phyloP scores from a whole-genome alignment of 2,113 vertebrate species.

The Strix aluco region DNA sequence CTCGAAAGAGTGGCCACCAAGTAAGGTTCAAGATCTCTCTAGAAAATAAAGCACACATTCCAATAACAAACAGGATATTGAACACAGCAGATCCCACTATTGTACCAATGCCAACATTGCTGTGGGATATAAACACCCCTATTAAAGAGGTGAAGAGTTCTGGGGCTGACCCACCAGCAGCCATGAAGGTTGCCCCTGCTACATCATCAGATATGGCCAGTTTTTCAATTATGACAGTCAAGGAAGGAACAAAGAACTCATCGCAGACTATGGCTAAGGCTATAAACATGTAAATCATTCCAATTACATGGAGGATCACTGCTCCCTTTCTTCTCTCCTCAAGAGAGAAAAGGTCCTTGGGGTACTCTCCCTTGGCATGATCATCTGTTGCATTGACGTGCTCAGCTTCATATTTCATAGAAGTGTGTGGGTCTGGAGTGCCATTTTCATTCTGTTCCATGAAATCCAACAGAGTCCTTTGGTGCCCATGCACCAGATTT shows the following conservation, averaged over 20 bases:
- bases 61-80: conserved; percentile 98
- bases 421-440: conserved; percentile 70
- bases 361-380: conserved; percentile 86
- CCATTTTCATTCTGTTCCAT: conserved; percentile 72
- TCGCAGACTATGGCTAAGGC: conserved; percentile 97
- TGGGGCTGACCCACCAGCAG: conserved; percentile 95
- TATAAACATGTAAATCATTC: conserved; percentile 99
- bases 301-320: conserved; percentile 89
- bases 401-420: conserved; percentile 71
- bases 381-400: conserved; percentile 63
- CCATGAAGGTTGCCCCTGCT: conserved; percentile 98
- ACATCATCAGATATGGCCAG: conserved; percentile 94
- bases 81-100: conserved; percentile 98
- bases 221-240: conserved; percentile 97
- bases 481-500: conserved; percentile 62
- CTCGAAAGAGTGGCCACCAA: conserved; percentile 98
- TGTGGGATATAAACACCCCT: conserved; percentile 96
- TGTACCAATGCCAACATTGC: conserved; percentile 97
- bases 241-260: conserved; percentile 96
- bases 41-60: conserved; percentile 98
- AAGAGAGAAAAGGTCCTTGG: conserved; percentile 86
- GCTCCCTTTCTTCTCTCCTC: conserved; percentile 87
- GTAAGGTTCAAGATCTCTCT: conserved; percentile 95
- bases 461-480: conserved; percentile 92
- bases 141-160: conserved; percentile 99